These are phyloP conservation scores for Caiman crocodilus DNA, from an alignment of 2,797 vertebrate genomes.

Conservation along the genomic window DNA sequence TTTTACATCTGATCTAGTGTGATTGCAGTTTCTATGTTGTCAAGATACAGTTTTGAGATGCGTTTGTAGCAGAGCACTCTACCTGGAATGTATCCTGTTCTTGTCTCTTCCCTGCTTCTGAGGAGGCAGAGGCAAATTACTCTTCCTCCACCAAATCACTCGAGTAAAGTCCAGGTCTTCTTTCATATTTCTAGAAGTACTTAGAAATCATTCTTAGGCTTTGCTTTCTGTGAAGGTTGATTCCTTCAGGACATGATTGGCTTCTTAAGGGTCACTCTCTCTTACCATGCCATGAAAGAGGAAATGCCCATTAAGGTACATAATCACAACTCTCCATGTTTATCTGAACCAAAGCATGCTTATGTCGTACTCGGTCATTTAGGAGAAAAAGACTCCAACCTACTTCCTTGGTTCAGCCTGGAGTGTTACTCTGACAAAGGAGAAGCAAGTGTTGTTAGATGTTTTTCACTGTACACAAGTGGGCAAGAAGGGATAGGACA, in stretches of 20 bases:
- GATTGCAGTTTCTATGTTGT: rapidly evolving
- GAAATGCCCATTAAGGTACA: background rate
- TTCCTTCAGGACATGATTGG: background rate
- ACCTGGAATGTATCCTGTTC: background rate
- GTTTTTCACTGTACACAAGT: background rate
- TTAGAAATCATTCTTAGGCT: background rate
- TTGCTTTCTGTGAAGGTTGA: background rate
- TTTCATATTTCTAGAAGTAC: background rate
- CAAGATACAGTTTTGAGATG: background rate
- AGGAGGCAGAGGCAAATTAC: background rate
- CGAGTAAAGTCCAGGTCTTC: background rate
- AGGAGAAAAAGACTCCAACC: constrained; percentile 27
- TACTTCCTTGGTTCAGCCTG: background rate
- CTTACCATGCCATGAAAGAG: background rate
- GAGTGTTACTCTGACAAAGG: background rate
- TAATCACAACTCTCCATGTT: background rate
- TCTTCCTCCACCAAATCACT: background rate
- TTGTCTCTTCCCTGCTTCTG: background rate
- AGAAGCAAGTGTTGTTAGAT: background rate
- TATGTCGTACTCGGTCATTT: background rate
- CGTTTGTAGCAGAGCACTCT: background rate
- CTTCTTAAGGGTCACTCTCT: background rate
- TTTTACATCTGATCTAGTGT: background rate
- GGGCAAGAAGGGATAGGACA: background rate
- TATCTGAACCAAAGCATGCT: constrained; percentile 9